These are phyloP conservation scores for Scomberomorus guttatus DNA, from an alignment of 2,797 vertebrate genomes.

Conservation along the genomic window DNA sequence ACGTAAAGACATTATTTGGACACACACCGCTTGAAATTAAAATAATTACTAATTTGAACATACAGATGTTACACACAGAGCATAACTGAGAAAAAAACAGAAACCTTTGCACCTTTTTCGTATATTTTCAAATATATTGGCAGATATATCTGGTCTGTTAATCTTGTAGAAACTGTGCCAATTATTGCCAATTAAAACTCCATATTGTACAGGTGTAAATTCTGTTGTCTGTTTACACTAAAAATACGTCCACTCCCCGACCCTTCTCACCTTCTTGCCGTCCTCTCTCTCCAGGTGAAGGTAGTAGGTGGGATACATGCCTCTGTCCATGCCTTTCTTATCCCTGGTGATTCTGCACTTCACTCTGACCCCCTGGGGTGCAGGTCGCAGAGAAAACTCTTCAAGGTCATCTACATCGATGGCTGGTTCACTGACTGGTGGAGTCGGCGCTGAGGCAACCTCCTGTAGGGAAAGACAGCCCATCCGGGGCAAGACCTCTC, in stretches of 20 bases:
- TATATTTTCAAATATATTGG: neutral
- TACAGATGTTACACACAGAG: too few relatives aligned
- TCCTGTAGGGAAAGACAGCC: slow-evolving; percentile 84
- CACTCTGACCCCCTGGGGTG: slow-evolving; percentile 94
- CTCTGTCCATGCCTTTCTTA: slow-evolving; percentile 99
- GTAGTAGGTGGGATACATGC: slow-evolving; percentile 99
- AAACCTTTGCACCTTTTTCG: neutral
- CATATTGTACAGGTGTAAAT: neutral
- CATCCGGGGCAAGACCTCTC: slow-evolving; percentile 16
- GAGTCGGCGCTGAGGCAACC: slow-evolving; percentile 93
- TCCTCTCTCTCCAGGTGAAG: slow-evolving; percentile 98
- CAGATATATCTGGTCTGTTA: neutral
- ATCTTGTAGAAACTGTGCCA: neutral
- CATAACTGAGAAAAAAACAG: too few relatives aligned
- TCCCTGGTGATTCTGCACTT: slow-evolving; percentile 98
- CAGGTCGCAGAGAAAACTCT: slow-evolving; percentile 94
- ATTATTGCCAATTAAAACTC: neutral
- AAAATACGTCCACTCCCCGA: neutral
- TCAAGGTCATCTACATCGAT: slow-evolving; percentile 94
- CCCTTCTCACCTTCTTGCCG: slow-evolving; percentile 93
- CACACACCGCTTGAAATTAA: neutral
- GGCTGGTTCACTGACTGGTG: slow-evolving; percentile 88
- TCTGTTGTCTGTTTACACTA: neutral
- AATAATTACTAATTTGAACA: too few relatives aligned
- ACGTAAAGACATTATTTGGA: neutral